phyloP scores from a whole-genome alignment of 2,888 invertebrate genomes.

The Anthophora plumipes region DNA sequence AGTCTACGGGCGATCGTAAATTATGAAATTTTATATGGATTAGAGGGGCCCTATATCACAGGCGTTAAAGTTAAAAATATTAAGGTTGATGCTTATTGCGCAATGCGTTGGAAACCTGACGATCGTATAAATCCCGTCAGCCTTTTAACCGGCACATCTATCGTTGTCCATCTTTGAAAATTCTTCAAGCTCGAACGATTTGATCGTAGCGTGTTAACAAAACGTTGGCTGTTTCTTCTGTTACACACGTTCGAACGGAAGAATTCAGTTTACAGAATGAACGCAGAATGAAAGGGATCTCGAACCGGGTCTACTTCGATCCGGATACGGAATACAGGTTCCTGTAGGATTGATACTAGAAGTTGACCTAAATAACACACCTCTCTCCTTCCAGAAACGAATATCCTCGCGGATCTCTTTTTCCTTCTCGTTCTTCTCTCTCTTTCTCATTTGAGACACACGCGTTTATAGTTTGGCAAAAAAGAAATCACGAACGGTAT shows the following conservation, averaged over 20 bases:
- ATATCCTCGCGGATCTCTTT: too few species aligned
- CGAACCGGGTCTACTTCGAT: background rate
- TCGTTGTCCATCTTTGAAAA: background rate
- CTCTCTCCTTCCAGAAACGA: too few species aligned
- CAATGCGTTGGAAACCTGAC: slow-evolving; percentile 5
- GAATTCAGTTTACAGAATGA: background rate
- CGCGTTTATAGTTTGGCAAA: too few species aligned
- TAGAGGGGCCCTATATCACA: background rate
- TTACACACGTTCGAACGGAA: too few species aligned
- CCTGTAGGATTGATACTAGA: too few species aligned
- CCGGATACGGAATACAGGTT: too few species aligned
- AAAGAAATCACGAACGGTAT: background rate
- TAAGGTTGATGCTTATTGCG: slow-evolving; percentile 23
- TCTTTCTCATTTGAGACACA: too few species aligned
- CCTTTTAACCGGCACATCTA: background rate
- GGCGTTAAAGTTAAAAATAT: slow-evolving; percentile 44
- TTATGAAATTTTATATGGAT: background rate
- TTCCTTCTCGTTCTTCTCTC: too few species aligned
- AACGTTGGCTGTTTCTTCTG: too few species aligned
- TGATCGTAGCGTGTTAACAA: background rate
- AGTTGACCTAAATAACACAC: too few species aligned
- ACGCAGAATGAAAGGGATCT: background rate
- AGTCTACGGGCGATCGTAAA: background rate
- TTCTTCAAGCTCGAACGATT: background rate
- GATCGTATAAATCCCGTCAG: slow-evolving; percentile 1